Evolutionary conservation across 2,797 vertebrate species (phyloP).

Genomic region (Phataginus tetradactyla): DNA sequence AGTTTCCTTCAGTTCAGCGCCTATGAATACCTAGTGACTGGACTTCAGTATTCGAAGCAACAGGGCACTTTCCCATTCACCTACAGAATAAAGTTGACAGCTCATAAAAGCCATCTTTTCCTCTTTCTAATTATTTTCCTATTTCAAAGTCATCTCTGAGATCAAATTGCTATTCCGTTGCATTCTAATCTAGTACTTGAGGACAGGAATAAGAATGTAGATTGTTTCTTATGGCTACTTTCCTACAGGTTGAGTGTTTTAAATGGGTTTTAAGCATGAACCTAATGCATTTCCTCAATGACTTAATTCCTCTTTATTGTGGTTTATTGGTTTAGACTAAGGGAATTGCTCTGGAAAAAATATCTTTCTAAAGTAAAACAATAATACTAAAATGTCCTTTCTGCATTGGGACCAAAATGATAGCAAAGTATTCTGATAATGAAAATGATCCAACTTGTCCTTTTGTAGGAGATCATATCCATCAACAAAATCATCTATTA

Average conservation of each 20-base stretch:
- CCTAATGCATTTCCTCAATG: neutral
- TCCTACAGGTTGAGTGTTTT: neutral
- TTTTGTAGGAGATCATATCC: neutral
- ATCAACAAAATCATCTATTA: neutral
- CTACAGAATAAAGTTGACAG: neutral
- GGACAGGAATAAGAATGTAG: neutral
- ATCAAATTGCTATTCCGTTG: neutral
- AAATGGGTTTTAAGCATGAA: conserved; percentile 15
- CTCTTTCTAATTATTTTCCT: neutral
- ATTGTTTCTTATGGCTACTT: neutral
- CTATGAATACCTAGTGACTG: neutral
- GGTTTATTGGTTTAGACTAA: neutral
- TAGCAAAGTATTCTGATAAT: too few species aligned
- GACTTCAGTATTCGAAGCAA: neutral
- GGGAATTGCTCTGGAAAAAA: neutral
- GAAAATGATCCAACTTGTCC: neutral
- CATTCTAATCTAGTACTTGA: neutral
- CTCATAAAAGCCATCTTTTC: neutral
- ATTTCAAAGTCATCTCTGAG: neutral
- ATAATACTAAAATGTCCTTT: neutral
- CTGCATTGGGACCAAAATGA: neutral
- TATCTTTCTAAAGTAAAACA: neutral
- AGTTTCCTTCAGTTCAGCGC: neutral
- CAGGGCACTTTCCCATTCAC: neutral
- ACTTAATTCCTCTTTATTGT: conserved; percentile 7